Base-by-base conservation (phyloP, 2,113 vertebrate genomes). In the Ptilonorhynchus violaceus region DNA sequence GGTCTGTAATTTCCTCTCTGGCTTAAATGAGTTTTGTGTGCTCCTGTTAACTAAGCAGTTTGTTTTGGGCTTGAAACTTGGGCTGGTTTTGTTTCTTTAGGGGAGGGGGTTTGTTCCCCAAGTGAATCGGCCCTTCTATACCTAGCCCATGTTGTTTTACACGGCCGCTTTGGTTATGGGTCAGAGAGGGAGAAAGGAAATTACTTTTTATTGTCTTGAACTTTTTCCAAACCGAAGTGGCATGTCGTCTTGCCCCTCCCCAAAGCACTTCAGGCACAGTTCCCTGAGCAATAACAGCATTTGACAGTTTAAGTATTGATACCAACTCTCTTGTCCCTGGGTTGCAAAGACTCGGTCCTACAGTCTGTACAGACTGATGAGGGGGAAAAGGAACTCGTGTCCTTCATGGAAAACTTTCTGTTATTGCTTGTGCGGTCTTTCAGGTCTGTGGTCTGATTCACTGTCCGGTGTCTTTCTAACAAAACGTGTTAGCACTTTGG, bases 191-290 rank as follows among this genome's bases (percentile, higher is more conserved):
- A 42, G 23, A 52, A 42, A 14, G 23, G 31, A 18, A 78, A n/a
- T 41, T 1, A 22, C 37, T 9, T 42, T 16, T 13, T 5, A n/a
- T 14, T 4, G 27, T 13, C 13, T 33, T 27, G 30, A 49, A 10
- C 52, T 17, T 10, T 42, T 28, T 63, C 46, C 47, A 63, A 37
- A 2, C 30, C 9, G 6, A 13, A 52, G 30, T 4, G 30, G 8
- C 24, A 42, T 1, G 1, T 28, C 0, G 1, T 28, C 47, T 28
- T 22, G 37, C 31, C 37, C 11, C 47, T 64, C 31, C 58, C 37
- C 18, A n/a, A 13, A 64, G 37, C 37, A 22, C 30, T 42, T 28
- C 18, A 64, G 47, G 59, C 18, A 2, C 31, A 11, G 60, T 17
- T 42, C 10, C 22, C 37, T 44, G 47, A 63, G 23, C 37, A 39